These are phyloP conservation scores for Cynopterus sphinx DNA, from an alignment of 2,797 vertebrate genomes.

Conservation along the genomic window DNA sequence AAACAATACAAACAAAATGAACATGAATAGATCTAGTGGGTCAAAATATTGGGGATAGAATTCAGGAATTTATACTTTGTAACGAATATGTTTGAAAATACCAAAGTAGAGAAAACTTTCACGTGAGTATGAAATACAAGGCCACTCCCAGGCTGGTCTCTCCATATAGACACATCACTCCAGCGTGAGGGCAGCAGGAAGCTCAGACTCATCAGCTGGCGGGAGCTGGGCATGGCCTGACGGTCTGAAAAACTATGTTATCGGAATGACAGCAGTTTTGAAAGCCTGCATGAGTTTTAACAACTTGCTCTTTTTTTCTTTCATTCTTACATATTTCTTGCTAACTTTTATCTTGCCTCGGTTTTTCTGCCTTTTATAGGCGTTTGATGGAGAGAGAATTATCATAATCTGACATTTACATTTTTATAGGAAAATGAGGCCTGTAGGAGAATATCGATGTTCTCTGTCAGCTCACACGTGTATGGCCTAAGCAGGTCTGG, in stretches of 20 bases:
- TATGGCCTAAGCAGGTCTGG: background rate
- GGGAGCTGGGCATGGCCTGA: background rate
- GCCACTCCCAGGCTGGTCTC: background rate
- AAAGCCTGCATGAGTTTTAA: slow-evolving; percentile 29
- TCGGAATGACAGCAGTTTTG: slow-evolving; percentile 33
- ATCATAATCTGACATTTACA: slow-evolving; percentile 46
- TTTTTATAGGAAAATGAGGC: slow-evolving; percentile 23
- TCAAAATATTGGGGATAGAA: background rate
- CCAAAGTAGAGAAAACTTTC: background rate
- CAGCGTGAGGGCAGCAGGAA: background rate
- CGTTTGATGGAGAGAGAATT: slow-evolving; percentile 56
- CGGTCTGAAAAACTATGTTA: background rate
- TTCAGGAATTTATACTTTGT: background rate
- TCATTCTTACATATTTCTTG: background rate
- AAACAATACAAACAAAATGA: background rate
- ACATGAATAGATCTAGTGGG: background rate
- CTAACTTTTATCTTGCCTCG: slow-evolving; percentile 57
- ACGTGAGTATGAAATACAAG: background rate
- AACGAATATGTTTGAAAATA: background rate
- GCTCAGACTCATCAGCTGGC: background rate
- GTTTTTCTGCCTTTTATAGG: slow-evolving; percentile 44
- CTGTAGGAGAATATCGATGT: background rate
- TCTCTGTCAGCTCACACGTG: slow-evolving; percentile 5
- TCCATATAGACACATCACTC: background rate
- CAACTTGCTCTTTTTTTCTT: slow-evolving; percentile 36